A percentile compares a stretch with the other conserved stretches of the same genome.
Conservation (phyloP, 2,888 invertebrate species). For the Ormyrus thymus region DNA sequence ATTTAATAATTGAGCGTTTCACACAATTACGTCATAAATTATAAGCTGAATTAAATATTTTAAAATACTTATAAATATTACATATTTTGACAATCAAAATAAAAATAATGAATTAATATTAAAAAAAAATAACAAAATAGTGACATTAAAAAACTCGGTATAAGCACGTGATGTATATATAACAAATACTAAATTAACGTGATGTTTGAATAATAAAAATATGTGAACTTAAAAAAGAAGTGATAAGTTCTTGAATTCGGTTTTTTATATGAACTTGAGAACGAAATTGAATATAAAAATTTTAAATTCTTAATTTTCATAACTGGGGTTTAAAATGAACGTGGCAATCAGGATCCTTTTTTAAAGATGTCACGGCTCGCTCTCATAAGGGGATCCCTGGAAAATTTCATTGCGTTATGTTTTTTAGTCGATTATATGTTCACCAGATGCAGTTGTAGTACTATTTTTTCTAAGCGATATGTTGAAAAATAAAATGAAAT, state of each 20-base stretch:
- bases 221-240: slow-evolving; percentile 23
- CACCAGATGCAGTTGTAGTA: neutral
- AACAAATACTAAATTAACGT: slow-evolving; percentile 31
- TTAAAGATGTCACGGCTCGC: slow-evolving; percentile 25
- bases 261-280: neutral
- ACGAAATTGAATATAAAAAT: neutral
- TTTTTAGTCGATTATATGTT: slow-evolving; percentile 1
- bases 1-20: neutral
- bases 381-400: slow-evolving; percentile 46
- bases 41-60: neutral
- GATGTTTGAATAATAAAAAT: slow-evolving; percentile 25
- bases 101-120: neutral
- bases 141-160: slow-evolving; percentile 11
- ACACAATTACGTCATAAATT: neutral
- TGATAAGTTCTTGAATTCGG: neutral
- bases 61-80: slow-evolving; percentile 11
- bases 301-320: slow-evolving; percentile 13
- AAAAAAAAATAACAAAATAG: slow-evolving; percentile 15
- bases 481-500: slow-evolving; percentile 26
- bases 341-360: slow-evolving; percentile 25
- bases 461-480: slow-evolving; percentile 9
- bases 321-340: slow-evolving; percentile 33
- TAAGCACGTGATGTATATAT: slow-evolving; percentile 31
- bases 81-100: neutral
- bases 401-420: slow-evolving; percentile 44